Conservation (phyloP, 2,113 vertebrate species). For the Rallus limicola region DNA sequence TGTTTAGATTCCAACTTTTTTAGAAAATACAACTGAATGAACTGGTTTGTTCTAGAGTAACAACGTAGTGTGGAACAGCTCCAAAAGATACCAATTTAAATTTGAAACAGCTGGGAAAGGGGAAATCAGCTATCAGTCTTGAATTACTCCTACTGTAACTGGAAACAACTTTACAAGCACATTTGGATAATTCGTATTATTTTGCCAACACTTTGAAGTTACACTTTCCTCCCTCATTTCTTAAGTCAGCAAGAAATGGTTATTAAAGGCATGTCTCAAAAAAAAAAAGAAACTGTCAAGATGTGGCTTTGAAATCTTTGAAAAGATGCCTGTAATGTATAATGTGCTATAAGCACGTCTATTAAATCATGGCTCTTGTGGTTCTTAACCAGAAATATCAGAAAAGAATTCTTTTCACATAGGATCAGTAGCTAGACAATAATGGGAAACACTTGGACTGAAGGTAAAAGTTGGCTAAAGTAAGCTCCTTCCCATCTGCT, state of each 20-base stretch:
- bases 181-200: slow-evolving; percentile 41
- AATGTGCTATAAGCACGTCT: slow-evolving; percentile 6
- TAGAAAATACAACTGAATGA: neutral
- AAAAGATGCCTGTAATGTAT: neutral
- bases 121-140: slow-evolving; percentile 30
- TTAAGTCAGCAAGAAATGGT: slow-evolving; percentile 25
- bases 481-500: slow-evolving; percentile 65
- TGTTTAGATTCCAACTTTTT: neutral
- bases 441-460: slow-evolving; percentile 66
- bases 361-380: slow-evolving; percentile 54
- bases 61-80: neutral
- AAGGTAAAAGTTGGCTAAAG: slow-evolving; percentile 50
- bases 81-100: slow-evolving; percentile 43
- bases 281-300: slow-evolving; percentile 53
- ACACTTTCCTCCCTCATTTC: slow-evolving; percentile 21
- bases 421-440: slow-evolving; percentile 64
- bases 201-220: slow-evolving; percentile 63
- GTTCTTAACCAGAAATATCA: slow-evolving; percentile 14
- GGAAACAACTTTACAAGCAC: slow-evolving; percentile 58
- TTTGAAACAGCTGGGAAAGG: slow-evolving; percentile 44
- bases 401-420: slow-evolving; percentile 58
- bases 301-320: slow-evolving; percentile 62
- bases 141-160: slow-evolving; percentile 55
- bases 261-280: slow-evolving; percentile 53
- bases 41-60: neutral